These are phyloP conservation scores for Enteromius thamalakanensis DNA, from an alignment of 2,797 vertebrate species.

Conservation along the genomic window DNA sequence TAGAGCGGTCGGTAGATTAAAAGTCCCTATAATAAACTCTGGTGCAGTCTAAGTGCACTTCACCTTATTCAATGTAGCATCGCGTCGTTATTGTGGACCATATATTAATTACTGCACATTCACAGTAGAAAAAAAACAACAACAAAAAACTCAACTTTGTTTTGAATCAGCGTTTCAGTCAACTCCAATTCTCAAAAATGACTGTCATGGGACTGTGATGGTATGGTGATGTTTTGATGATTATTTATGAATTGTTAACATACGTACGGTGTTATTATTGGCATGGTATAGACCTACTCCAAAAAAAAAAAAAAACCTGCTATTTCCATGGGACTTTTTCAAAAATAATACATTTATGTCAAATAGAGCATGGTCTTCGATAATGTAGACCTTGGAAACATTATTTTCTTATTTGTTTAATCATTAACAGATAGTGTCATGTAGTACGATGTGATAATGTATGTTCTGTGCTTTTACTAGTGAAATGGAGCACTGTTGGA, in stretches of 20 bases:
- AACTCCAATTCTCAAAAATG: background rate
- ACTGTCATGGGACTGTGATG: background rate
- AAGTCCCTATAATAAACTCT: constrained; percentile 9
- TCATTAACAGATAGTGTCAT: background rate
- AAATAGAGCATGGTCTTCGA: background rate
- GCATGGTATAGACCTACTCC: no score
- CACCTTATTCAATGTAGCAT: background rate
- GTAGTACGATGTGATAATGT: background rate
- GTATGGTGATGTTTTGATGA: background rate
- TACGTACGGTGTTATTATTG: background rate
- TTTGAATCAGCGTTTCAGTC: background rate
- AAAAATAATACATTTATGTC: background rate
- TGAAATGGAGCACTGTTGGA: constrained; percentile 23
- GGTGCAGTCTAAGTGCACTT: background rate
- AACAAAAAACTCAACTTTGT: background rate
- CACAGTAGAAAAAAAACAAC: background rate
- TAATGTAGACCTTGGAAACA: background rate
- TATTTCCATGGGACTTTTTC: background rate
- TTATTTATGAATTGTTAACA: background rate
- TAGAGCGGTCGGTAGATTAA: background rate
- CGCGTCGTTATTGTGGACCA: background rate
- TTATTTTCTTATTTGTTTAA: background rate
- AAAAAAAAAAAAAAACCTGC: background rate
- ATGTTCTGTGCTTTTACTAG: background rate
- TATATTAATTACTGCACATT: background rate